Conservation (phyloP, 1,140 invertebrate species). For the Panagrolaimus sp. region DNA sequence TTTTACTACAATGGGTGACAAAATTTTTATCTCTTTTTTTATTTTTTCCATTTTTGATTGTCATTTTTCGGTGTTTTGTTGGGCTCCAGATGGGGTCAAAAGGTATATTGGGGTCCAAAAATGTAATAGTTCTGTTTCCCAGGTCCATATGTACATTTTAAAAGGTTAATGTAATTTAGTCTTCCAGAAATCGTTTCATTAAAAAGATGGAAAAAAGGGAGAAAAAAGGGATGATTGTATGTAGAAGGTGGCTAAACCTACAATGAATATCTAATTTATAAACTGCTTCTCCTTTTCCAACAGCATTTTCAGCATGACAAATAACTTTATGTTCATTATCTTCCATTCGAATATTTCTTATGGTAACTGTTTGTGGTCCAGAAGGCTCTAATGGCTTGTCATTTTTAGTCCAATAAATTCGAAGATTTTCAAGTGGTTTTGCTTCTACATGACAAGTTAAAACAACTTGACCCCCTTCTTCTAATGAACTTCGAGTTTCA, state of each 20-base stretch:
- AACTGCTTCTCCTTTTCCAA: constrained; percentile 15
- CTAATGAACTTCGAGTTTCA: constrained; percentile 12
- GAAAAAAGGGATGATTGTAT: no score
- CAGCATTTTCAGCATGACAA: constrained; percentile 22
- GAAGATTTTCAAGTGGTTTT: constrained; percentile 16
- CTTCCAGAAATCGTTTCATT: no score
- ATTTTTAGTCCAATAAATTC: constrained; percentile 17
- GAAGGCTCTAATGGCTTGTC: constrained; percentile 11
- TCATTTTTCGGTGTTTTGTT: no score
- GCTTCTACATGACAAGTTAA: constrained; percentile 21
- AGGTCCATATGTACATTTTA: no score
- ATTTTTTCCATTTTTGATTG: no score
- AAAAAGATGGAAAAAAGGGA: no score
- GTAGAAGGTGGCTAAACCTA: no score
- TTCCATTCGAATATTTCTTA: constrained; percentile 21
- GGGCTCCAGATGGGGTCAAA: no score
- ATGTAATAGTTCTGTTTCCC: no score
- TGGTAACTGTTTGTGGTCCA: constrained; percentile 15
- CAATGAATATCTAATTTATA: constrained; percentile 21
- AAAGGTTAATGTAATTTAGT: no score
- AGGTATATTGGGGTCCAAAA: no score
- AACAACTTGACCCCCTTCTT: constrained; percentile 20
- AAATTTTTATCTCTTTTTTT: no score
- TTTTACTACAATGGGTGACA: neutral
- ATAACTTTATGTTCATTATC: constrained; percentile 18